phyloP scores from a whole-genome alignment of 2,113 vertebrate species.

The Edolisoma coerulescens region DNA sequence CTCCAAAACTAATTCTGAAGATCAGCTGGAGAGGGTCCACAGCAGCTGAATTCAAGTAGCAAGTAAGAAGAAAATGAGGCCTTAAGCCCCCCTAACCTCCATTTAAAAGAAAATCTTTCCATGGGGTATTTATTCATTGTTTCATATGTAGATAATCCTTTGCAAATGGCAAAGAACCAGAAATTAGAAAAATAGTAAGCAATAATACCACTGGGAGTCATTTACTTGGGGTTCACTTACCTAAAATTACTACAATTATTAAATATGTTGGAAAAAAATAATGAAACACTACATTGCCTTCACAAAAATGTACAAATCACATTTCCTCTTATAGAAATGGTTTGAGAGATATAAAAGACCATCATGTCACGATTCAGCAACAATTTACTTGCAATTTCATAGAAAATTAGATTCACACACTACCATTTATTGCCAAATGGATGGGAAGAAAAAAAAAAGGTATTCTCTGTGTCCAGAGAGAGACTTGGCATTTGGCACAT shows the following conservation, averaged over 20 bases:
- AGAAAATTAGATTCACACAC: constrained; percentile 42
- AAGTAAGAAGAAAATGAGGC: background rate
- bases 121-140: background rate
- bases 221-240: background rate
- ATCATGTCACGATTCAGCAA: constrained; percentile 45
- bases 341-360: constrained; percentile 34
- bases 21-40: background rate
- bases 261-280: constrained; percentile 44
- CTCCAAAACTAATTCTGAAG: background rate
- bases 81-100: background rate
- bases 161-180: constrained; percentile 14
- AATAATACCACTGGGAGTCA: constrained; percentile 19
- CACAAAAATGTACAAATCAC: constrained; percentile 11
- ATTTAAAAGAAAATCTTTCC: background rate
- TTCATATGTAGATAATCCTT: constrained; percentile 32
- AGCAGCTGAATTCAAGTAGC: background rate
- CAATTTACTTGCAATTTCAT: constrained; percentile 59
- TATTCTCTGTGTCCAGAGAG: background rate
- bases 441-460: background rate
- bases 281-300: background rate
- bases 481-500: constrained; percentile 34
- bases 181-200: constrained; percentile 42
- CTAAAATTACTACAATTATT: constrained; percentile 58
- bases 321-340: constrained; percentile 17
- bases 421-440: constrained; percentile 54